These are phyloP conservation scores for Zosterops hypoxanthus DNA, from an alignment of 2,113 vertebrate species.

Conservation along the genomic window DNA sequence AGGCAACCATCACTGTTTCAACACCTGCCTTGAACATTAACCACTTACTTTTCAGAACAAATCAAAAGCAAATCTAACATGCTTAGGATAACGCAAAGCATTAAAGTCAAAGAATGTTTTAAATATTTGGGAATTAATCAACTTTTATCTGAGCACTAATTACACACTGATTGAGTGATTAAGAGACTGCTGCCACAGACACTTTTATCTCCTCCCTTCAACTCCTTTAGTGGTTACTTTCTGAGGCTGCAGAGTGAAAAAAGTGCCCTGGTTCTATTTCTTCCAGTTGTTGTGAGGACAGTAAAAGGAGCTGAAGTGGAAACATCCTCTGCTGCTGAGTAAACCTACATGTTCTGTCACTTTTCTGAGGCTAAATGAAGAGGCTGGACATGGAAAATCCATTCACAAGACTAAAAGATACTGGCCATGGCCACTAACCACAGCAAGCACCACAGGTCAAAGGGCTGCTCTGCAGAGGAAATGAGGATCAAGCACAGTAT, in stretches of 20 bases:
- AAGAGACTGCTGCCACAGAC: neutral
- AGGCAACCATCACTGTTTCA: conserved; percentile 73
- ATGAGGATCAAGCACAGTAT: neutral
- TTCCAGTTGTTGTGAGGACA: neutral
- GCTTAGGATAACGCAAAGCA: neutral
- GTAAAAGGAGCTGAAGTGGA: neutral
- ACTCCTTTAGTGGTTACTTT: neutral
- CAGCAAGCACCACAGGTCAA: neutral
- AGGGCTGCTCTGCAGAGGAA: neutral
- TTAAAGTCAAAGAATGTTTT: neutral
- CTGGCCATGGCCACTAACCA: neutral
- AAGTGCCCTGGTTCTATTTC: neutral
- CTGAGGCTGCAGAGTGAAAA: neutral
- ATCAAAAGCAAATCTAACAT: neutral
- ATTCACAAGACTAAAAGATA: neutral
- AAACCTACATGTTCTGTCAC: neutral
- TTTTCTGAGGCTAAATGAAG: neutral
- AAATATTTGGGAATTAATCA: neutral
- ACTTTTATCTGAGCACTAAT: neutral
- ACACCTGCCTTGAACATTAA: conserved; percentile 79
- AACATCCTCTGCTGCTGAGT: neutral
- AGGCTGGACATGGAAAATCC: neutral
- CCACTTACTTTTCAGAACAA: conserved; percentile 56
- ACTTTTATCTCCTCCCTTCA: neutral
- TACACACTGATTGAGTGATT: neutral